Evolutionary conservation across 2,888 invertebrate species (phyloP), one percentile per base, ranked within the genome.

Genomic region (Proisotoma minuta): DNA sequence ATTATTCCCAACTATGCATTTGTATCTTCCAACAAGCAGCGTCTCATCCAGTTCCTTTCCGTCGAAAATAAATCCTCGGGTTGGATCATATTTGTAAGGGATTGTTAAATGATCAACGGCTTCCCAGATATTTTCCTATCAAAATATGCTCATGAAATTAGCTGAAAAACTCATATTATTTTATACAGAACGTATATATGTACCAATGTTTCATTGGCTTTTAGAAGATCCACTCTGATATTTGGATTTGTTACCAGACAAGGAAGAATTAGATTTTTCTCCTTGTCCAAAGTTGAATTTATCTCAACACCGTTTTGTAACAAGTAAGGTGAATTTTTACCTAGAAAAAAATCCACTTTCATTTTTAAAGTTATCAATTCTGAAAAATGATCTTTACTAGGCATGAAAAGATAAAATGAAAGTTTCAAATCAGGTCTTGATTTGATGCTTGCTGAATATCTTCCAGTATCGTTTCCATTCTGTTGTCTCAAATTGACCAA

Each of bases 371-470:
- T 3, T 1, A 22, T 29, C 12, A 3, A 23, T 8, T 10, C 29
- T 28, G 22, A 27, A 28, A 26, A 26, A n/a, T n/a, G 20, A 26
- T 24, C 15, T 59, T 63, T 49, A 68, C 65, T 62, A 29, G 68
- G 65, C 12, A 69, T 64, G 40, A 69, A 69, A 3, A 69, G 27
- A 50, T 64, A 66, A 57, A 69, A 69, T 3, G 62, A 60, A 1
- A 64, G 60, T 15, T 51, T 47, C 10, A 57, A 62, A 20, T 40
- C 51, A 3, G 59, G 54, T n/a, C 63, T 59, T 20, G 57, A 59
- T 51, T 64, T 63, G 20, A 51, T n/a, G 20, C 53, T 66, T 2
- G 60, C 69, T 1, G 51, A 27, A 39, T 64, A 69, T 50, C 64
- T 56, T 2, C 69, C 69, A 2, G 66, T 69, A 29, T 69, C 69